Evolutionary conservation across 1,140 invertebrate genomes (phyloP), one percentile per base, ranked within the genome.

Genomic region (Argopecten irradians): DNA sequence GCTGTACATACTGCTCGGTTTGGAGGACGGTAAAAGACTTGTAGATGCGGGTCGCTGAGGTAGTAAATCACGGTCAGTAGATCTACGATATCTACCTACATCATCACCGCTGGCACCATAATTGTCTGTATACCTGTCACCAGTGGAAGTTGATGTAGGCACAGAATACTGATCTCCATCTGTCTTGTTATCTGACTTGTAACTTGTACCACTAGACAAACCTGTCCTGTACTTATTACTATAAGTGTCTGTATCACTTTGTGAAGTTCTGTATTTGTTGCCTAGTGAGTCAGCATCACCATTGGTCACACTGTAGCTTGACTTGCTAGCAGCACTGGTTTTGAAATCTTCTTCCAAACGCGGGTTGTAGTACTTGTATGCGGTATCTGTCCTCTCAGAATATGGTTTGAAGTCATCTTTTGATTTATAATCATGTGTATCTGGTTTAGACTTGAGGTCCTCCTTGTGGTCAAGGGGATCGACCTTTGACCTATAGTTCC

Each of bases 21-120:
- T 46, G 9, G 88, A 86, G 82, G 82, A 35, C 22, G 88, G 55
- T 28, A 34, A 82, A 3, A 46, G 5, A 86, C 46, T 19, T 85
- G 33, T 19, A 28, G 88, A 43, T 33, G 46, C 41, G 22, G 88
- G 8, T 71, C 55, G 55, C n/a, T 8, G 55, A 71, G 55, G 55
- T 28, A 28, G 55, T 71, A 71, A 16, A n/a, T 71, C 55, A 71
- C 22, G 55, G 28, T 71, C 55, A 28, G n/a, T 16, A 71, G 55
- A 71, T 71, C 55, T 71, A 28, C 55, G 22, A n/a, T 71, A 71
- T 16, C 55, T 71, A 28, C 22, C 16, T 22, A 28, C n/a, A 28
- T 71, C 55, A n/a, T 28, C 55, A 28, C 55, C 55, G 28, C 55
- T 16, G 16, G 55, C 55, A 71, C 16, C 16, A 16, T 71, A 71